Base-by-base conservation (phyloP, 2,113 vertebrate genomes). In the Nansenia antarctica region DNA sequence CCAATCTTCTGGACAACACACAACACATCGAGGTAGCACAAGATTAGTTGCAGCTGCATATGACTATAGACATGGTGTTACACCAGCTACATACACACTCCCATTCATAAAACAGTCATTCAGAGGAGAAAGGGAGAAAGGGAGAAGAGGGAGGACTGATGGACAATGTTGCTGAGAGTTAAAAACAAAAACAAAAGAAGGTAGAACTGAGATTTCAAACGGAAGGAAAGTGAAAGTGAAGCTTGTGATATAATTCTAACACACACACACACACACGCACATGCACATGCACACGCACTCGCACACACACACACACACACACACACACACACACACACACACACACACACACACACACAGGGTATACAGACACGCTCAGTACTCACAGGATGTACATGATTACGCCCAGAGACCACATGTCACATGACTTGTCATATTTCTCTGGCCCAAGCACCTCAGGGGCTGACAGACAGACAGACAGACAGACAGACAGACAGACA, bases 381-480 rank as follows among this genome's bases (percentile, higher is more conserved):
- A 98, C 98, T 99, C 86, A 99, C 98, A 99, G 94, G 75, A 99
- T 99, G 64, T 99, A 99, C 90, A 96, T 98, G 88, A 99, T 99
- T 85, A 99, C 98, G 0, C 98, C 97, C 88, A 99, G 86, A 0
- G 98, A 99, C 98, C 98, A 99, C 96, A 99, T 98, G 89, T 99
- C 98, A 82, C 98, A 99, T 0, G 98, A 99, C 74, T 96, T 99
- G 92, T 99, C 98, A 35, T 99, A 99, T 73, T 99, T 99, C 87
- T 99, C 97, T 35, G 97, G 98, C 68, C 98, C 97, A 62, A 99
- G 92, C 70, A 99, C 97, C 87, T 99, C 98, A 12, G 98, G 98
- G 69, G 98, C 98, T 99, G 55, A 31, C 31, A 34, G 15, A 54
- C 27, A 58, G 29, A 58, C 27, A 29, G 22, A 29, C 12, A 55